These are phyloP conservation scores for Thamnaconus septentrionalis DNA, from an alignment of 2,113 vertebrate genomes.

Conservation along the genomic window DNA sequence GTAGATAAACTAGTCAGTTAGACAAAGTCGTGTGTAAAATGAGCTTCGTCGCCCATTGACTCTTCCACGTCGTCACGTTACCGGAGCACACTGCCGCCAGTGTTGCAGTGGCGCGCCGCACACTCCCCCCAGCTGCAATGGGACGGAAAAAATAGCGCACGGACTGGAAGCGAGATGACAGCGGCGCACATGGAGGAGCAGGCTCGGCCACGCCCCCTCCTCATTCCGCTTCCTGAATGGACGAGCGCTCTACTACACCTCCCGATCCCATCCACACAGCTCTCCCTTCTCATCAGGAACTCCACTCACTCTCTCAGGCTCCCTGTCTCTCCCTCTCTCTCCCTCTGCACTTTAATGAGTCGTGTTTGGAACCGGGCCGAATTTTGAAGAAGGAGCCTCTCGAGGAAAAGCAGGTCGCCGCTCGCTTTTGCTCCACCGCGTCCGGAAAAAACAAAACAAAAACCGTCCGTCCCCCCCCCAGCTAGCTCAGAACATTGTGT, in stretches of 20 bases:
- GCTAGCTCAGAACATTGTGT: constrained; percentile 53
- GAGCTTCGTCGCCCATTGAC: too few relatives aligned
- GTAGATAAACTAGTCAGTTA: too few relatives aligned
- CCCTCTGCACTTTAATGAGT: neutral
- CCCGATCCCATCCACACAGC: constrained; percentile 1
- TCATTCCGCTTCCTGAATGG: constrained; percentile 8
- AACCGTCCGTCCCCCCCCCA: neutral
- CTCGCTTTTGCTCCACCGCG: neutral
- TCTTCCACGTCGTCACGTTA: constrained; percentile 1
- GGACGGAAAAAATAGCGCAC: constrained; percentile 39
- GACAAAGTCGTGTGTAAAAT: too few relatives aligned
- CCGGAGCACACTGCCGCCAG: neutral
- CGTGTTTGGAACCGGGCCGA: too few relatives aligned
- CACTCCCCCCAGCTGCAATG: neutral
- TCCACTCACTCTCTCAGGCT: constrained; percentile 5
- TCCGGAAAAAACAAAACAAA: too few relatives aligned
- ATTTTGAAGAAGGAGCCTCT: neutral
- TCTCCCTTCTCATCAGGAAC: constrained; percentile 30
- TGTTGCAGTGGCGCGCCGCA: neutral
- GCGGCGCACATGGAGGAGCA: constrained; percentile 42
- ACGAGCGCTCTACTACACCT: too few relatives aligned
- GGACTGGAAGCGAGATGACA: constrained; percentile 45
- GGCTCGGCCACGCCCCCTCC: constrained; percentile 31
- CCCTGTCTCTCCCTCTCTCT: neutral
- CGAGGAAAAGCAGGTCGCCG: neutral